Conservation (phyloP, 2,113 vertebrate species). For the Acrocephalus kingi region DNA sequence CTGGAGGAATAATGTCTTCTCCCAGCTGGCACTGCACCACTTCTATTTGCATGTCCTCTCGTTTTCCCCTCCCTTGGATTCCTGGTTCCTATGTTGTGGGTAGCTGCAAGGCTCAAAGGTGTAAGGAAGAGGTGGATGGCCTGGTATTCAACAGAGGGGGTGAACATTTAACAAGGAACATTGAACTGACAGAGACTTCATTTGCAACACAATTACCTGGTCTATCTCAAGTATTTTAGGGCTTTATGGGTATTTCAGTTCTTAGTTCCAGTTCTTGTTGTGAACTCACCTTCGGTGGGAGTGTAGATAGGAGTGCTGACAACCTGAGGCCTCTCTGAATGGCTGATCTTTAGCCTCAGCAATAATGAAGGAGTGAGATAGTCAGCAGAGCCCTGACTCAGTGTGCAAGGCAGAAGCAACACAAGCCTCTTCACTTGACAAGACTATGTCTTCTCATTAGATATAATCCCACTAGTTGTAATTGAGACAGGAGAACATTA, state of each 20-base stretch:
- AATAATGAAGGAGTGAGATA: neutral
- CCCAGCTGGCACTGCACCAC: no score
- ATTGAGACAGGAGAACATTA: neutral
- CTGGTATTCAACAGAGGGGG: no score
- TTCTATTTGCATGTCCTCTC: no score
- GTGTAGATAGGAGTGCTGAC: neutral
- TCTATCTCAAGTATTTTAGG: neutral
- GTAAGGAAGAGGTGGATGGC: no score
- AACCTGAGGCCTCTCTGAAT: neutral
- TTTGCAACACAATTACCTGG: no score
- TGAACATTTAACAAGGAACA: no score
- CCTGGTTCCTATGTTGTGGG: no score
- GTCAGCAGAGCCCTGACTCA: neutral
- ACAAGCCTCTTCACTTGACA: neutral
- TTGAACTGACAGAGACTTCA: no score
- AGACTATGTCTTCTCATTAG: neutral
- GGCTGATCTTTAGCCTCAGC: neutral
- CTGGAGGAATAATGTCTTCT: no score
- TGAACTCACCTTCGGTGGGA: neutral
- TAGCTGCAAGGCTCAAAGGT: no score
- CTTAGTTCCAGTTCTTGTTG: neutral
- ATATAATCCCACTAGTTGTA: neutral
- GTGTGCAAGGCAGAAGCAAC: rapidly evolving
- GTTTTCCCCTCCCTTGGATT: no score
- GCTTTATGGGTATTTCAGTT: neutral